phyloP scores from a whole-genome alignment of 2,797 vertebrate species.

The Gobio occitaniae region DNA sequence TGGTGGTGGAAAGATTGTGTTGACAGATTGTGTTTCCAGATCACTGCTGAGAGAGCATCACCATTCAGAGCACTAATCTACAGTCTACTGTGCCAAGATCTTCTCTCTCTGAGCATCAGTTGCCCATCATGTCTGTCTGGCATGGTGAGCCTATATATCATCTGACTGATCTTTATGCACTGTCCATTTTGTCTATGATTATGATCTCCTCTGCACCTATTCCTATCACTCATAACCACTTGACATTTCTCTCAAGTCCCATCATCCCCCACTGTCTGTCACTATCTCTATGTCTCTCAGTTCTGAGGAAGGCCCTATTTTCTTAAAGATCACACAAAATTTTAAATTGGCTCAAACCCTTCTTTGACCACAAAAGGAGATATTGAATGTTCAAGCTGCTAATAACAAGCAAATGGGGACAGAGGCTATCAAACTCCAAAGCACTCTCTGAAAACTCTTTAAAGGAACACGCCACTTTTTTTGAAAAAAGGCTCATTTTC shows the following conservation, averaged over 20 bases:
- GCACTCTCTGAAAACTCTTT: no score
- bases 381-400: not conserved
- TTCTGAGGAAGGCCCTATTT: not conserved
- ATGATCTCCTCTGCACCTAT: not conserved
- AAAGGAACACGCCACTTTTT: no score
- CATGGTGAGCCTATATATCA: not conserved
- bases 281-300: not conserved
- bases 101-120: conserved; percentile 4
- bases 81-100: not conserved
- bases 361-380: not conserved
- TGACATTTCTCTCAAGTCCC: conserved; percentile 18
- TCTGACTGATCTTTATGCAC: conserved; percentile 23
- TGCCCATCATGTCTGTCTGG: conserved; percentile 14
- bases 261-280: not conserved
- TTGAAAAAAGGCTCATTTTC: no score
- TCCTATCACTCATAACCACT: conserved; percentile 26
- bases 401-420: no score
- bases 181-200: conserved; percentile 12
- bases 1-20: conserved; percentile 13
- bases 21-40: conserved; percentile 51
- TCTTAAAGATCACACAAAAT: not conserved
- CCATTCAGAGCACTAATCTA: conserved; percentile 1
- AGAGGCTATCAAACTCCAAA: no score
- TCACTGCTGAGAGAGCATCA: conserved; percentile 37
- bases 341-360: not conserved